Percentiles rank a stretch among this genome's conserved stretches.
Conservation (phyloP, 2,113 vertebrate species). For the Dromiciops gliroides region DNA sequence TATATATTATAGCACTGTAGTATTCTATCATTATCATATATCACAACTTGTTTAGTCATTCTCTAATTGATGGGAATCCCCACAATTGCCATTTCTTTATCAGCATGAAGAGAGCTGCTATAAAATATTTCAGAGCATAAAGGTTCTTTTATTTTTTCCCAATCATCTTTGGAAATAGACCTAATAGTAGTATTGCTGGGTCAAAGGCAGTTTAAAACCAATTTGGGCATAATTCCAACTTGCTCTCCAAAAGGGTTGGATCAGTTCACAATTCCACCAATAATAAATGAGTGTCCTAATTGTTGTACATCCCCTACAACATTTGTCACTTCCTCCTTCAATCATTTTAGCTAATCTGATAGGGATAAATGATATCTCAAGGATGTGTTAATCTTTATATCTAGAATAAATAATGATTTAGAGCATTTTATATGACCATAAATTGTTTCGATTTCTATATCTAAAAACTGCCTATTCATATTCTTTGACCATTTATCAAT, state of each 20-base stretch:
- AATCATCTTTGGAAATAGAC: neutral
- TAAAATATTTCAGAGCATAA: neutral
- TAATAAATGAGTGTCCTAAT: neutral
- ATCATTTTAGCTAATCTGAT: neutral
- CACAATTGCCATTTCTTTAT: neutral
- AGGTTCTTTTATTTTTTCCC: neutral
- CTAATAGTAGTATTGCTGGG: neutral
- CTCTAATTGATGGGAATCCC: neutral
- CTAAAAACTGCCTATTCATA: too few relatives aligned
- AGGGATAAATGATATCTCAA: neutral
- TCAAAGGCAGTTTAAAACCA: neutral
- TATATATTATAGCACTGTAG: too few relatives aligned
- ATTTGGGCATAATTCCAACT: neutral
- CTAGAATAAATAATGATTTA: neutral
- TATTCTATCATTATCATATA: neutral
- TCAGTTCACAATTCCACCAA: neutral
- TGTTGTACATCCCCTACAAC: too few relatives aligned
- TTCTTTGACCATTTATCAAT: too few relatives aligned
- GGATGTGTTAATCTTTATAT: neutral
- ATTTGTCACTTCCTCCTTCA: neutral
- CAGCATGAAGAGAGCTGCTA: neutral
- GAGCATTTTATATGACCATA: too few relatives aligned
- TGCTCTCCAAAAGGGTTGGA: neutral
- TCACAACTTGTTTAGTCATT: neutral
- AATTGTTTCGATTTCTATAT: too few relatives aligned